A percentile compares a stretch with the other conserved stretches of the same genome.
Conservation (phyloP, 2,888 invertebrate genomes). For the Oscheius sp. region DNA sequence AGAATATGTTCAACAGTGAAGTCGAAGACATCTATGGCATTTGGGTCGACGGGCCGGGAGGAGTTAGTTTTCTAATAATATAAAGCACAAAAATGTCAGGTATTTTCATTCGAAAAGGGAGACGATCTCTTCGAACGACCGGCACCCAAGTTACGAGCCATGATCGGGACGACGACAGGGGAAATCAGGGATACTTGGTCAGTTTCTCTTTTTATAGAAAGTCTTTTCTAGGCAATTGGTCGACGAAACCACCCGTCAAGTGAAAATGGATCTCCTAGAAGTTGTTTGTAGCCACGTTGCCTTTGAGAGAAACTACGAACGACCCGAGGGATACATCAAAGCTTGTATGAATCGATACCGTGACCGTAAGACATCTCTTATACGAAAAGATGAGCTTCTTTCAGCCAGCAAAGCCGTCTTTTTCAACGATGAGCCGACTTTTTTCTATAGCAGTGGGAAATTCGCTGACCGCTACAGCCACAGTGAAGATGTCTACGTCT, state of each 20-base stretch:
- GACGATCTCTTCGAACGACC: too few species aligned
- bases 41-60: slow-evolving; percentile 21
- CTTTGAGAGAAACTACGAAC: slow-evolving; percentile 17
- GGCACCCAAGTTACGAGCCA: not conserved
- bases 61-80: slow-evolving; percentile 1
- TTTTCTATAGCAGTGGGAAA: not conserved
- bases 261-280: not conserved
- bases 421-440: slow-evolving; percentile 13
- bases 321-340: slow-evolving; percentile 6
- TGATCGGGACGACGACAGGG: not conserved
- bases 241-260: not conserved
- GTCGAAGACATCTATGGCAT: slow-evolving; percentile 16
- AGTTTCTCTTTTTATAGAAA: not conserved
- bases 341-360: slow-evolving; percentile 9
- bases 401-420: slow-evolving; percentile 2
- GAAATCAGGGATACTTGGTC: slow-evolving; percentile 15
- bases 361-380: not conserved
- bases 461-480: not conserved
- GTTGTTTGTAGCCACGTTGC: not conserved
- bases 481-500: not conserved
- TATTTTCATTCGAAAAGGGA: too few species aligned
- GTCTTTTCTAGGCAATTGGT: slow-evolving; percentile 8
- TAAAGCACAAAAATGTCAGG: too few species aligned
- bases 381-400: not conserved
- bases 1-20: slow-evolving; percentile 3